A percentile compares a stretch with the other conserved stretches of the same genome.
Evolutionary conservation across 30 jellyfish, hydroid and myxozoan species (phyloP).

Genomic region (Turritopsis rubra): DNA sequence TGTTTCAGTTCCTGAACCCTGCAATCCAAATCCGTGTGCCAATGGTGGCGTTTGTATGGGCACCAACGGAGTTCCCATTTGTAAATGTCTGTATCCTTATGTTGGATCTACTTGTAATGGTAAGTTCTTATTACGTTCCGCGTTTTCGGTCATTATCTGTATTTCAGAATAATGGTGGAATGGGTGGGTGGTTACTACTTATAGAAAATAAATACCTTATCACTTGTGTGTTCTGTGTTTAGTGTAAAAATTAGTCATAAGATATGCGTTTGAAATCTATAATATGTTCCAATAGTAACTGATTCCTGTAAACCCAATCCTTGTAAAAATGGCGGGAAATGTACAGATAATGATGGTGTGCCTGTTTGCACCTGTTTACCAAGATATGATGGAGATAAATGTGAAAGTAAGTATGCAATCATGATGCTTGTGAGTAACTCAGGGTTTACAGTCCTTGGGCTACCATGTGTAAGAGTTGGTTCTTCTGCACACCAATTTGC

Average conservation of each 20-base stretch:
- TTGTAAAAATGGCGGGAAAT: slow-evolving; percentile 73
- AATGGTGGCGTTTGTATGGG: slow-evolving; percentile 76
- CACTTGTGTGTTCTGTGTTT: no score
- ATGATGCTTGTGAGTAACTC: neutral
- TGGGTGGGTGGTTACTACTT: no score
- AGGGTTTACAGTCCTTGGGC: no score
- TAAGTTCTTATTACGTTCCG: slow-evolving; percentile 32
- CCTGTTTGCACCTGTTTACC: slow-evolving; percentile 71
- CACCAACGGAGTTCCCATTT: slow-evolving; percentile 66
- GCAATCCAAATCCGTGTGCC: slow-evolving; percentile 81
- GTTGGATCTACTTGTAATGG: slow-evolving; percentile 71
- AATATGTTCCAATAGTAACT: slow-evolving; percentile 33
- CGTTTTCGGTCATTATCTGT: neutral
- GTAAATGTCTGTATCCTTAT: slow-evolving; percentile 70
- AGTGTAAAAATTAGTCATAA: no score
- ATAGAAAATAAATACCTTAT: no score
- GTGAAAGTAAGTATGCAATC: slow-evolving; percentile 55
- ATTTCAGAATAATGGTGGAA: no score
- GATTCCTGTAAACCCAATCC: slow-evolving; percentile 88
- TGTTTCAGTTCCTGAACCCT: slow-evolving; percentile 66
- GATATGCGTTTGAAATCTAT: neutral
- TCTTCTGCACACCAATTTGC: no score
- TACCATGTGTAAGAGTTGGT: no score
- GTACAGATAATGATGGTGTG: slow-evolving; percentile 66
- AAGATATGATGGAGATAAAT: slow-evolving; percentile 70